Evolutionary conservation across 1,140 invertebrate genomes (phyloP).

Genomic region (Nephotettix cincticeps): DNA sequence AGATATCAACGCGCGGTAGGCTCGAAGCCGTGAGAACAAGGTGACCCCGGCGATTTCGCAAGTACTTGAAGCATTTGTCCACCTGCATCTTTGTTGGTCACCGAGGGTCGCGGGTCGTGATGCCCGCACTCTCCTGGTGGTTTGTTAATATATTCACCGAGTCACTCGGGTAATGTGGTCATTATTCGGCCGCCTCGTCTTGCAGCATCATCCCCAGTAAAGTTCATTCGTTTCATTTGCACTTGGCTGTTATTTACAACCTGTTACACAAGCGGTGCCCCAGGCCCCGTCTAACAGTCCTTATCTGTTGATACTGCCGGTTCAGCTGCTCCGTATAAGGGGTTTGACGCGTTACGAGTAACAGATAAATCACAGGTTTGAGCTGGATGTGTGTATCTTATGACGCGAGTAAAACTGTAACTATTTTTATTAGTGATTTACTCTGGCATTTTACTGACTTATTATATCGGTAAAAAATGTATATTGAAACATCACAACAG

Average conservation of each 20-base stretch:
- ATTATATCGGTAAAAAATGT: too few species aligned
- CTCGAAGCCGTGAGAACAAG: neutral
- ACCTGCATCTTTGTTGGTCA: slow-evolving; percentile 5
- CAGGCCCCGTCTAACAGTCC: neutral
- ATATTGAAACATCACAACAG: too few species aligned
- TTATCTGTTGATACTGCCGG: neutral
- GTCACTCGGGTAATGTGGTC: slow-evolving; percentile 8
- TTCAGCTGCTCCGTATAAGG: too few species aligned
- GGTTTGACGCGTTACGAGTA: too few species aligned
- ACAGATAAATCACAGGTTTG: too few species aligned
- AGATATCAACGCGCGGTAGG: too few species aligned
- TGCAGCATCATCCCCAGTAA: slow-evolving; percentile 1
- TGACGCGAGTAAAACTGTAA: too few species aligned
- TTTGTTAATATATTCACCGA: slow-evolving; percentile 9
- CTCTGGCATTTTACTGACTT: too few species aligned
- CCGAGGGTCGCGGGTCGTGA: neutral
- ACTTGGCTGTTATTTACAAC: neutral
- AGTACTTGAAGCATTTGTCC: neutral
- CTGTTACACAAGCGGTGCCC: neutral
- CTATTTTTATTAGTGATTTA: too few species aligned
- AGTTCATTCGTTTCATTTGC: slow-evolving; percentile 10
- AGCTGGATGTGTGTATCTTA: too few species aligned
- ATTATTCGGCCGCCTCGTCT: slow-evolving; percentile 6
- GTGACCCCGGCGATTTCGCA: neutral
- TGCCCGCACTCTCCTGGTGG: neutral